Evolutionary conservation across 2,888 invertebrate genomes (phyloP).

Genomic region (Agriotes lineatus): DNA sequence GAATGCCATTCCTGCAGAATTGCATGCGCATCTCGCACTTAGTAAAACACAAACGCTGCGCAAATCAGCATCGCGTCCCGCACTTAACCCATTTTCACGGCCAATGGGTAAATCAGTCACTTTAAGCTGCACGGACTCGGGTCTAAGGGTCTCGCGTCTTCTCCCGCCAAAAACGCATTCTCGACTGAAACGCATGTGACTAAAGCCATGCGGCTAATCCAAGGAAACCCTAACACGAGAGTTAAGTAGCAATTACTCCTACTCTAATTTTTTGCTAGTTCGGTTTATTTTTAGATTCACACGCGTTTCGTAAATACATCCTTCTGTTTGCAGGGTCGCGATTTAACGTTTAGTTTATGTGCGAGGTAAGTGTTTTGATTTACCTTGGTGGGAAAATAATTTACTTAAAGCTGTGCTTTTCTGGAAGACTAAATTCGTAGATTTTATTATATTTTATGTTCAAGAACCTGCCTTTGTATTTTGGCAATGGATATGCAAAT

Average conservation of each 20-base stretch:
- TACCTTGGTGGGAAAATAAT: no score
- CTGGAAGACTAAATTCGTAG: no score
- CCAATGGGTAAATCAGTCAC: not conserved
- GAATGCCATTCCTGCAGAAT: slow-evolving; percentile 38
- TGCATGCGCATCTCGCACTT: slow-evolving; percentile 44
- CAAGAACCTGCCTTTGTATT: not conserved
- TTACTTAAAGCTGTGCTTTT: no score
- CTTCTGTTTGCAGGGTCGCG: slow-evolving; percentile 37
- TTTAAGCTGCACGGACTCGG: not conserved
- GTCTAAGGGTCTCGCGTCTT: slow-evolving; percentile 29
- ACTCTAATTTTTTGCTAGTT: slow-evolving; percentile 41
- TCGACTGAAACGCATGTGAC: slow-evolving; percentile 45
- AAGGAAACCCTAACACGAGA: slow-evolving; percentile 40
- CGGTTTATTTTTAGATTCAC: slow-evolving; percentile 50
- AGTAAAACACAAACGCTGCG: slow-evolving; percentile 19
- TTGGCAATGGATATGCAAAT: no score
- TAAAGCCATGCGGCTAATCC: slow-evolving; percentile 32
- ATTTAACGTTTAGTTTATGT: slow-evolving; percentile 4
- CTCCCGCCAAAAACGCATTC: slow-evolving; percentile 46
- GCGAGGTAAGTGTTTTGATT: not conserved
- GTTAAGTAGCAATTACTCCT: slow-evolving; percentile 43
- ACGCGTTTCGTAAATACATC: slow-evolving; percentile 40
- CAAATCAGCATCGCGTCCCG: slow-evolving; percentile 32
- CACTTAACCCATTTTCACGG: slow-evolving; percentile 37
- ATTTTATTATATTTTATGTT: not conserved